Evolutionary conservation across 2,888 invertebrate species (phyloP), one percentile per base, ranked within the genome.

Genomic region (Caenorhabditis sp.): DNA sequence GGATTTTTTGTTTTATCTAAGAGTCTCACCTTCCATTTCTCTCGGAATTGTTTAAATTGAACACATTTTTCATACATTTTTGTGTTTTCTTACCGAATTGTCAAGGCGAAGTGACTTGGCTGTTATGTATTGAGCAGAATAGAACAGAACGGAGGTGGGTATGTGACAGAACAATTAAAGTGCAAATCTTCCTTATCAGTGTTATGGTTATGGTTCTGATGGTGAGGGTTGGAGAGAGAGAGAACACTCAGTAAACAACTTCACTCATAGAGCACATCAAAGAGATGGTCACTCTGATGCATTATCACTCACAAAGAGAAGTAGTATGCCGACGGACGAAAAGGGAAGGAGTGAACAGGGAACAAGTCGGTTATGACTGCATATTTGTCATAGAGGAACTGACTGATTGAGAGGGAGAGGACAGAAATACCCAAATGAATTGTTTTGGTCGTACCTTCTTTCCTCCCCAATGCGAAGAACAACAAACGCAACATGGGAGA

Each of bases 401-500:
- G 50, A 1, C 18, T n/a, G 20, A 55, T n/a, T 26, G 15, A 32
- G 51, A 60, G 11, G 40, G 11, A 35, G 50, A 13, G 53, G 67
- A 60, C 67, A 37, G 61, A 61, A 76, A 76, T 76, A 76, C 67
- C 76, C 35, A 13, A 26, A 51, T 37, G 65, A 74, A 61, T 76
- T 76, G 67, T 76, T 76, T 68, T 76, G 44, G 44, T 76, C 76
- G 60, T 76, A 76, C 76, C 76, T 76, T 67, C 61, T 35, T 67
- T 40, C 13, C 58, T 35, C 67, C 13, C 13, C 65, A 24, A 6
- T 18, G 67, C 61, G 53, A 53, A 67, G 76, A 76, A 76, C 76
- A 76, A 76, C 76, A 76, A 76, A 53, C 76, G 61, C 60, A 76
- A 61, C 76, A 76, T 67, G 67, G 72, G 51, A 76, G 60, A 67